Conservation (phyloP, 2,888 invertebrate species). For the Hypsopygia costalis region DNA sequence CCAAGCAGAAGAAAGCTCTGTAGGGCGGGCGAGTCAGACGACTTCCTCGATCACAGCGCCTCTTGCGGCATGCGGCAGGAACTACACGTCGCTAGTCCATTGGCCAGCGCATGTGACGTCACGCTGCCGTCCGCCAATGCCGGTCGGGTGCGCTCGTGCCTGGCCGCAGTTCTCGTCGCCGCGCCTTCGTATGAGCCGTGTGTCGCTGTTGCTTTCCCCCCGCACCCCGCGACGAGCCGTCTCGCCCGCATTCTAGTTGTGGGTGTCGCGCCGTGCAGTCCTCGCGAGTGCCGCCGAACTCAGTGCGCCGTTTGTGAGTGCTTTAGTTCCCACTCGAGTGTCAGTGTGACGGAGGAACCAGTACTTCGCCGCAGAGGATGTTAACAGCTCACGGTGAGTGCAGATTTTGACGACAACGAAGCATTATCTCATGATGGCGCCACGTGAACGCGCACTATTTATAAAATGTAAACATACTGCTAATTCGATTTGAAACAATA, state of each 20-base stretch:
- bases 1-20: constrained; percentile 73
- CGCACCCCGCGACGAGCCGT: constrained; percentile 61
- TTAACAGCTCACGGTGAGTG: constrained; percentile 80
- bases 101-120: constrained; percentile 67
- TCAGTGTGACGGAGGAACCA: constrained; percentile 72
- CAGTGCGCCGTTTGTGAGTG: constrained; percentile 79
- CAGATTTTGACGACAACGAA: constrained; percentile 38
- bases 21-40: constrained; percentile 64
- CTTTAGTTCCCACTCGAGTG: constrained; percentile 73
- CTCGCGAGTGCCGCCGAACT: constrained; percentile 75
- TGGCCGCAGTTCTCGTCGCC: constrained; percentile 75
- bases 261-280: constrained; percentile 78
- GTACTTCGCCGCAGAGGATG: constrained; percentile 73
- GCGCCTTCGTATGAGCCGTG: constrained; percentile 75
- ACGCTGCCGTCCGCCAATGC: constrained; percentile 62
- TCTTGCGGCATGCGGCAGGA: constrained; percentile 42
- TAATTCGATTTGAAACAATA: constrained; percentile 67
- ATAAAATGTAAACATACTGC: constrained; percentile 76
- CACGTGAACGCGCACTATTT: constrained; percentile 77
- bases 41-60: constrained; percentile 58
- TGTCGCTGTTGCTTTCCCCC: constrained; percentile 62
- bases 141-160: constrained; percentile 53
- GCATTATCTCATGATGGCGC: constrained; percentile 60
- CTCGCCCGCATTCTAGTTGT: constrained; percentile 78
- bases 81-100: constrained; percentile 44